Base-by-base conservation (phyloP, 2,888 invertebrate genomes). In the Parasteatoda lunata region DNA sequence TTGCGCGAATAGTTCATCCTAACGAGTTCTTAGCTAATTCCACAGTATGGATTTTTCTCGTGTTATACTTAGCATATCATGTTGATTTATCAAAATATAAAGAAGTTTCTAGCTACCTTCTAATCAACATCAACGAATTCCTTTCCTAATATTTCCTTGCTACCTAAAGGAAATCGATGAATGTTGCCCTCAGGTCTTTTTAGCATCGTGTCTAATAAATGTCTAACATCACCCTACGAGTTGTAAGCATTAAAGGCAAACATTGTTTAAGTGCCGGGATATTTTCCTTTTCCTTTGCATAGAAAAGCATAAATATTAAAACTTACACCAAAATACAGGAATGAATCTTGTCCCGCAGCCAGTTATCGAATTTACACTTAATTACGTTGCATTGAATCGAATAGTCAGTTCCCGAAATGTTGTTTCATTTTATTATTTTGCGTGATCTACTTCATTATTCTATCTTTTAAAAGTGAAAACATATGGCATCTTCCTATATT, bases 321-420 rank as follows among this genome's bases (percentile, higher is more conserved):
- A 11, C 66, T 5, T 49, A 5, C 48, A 51, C 30, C n/a, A 49
- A 30, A 30, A 5, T 52, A 30, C n/a, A 8, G 7, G 52, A 51
- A 48, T n/a, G 15, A 13, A 30, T 52, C 65, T 47, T 51, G 49
- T 48, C 51, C 52, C 13, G 15, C 51, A 45, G 68, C 65, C 66
- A 49, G 47, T 52, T 77, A 77, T 77, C 66, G 51, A 77, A 48
- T 66, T 48, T 51, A 49, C 65, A 48, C 68, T 73, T 73, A 77
- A 66, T 68, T 77, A 66, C 66, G n/a, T 51, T 47, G 9, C 68
- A 51, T 65, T 49, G 11, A 77, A 77, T 66, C 49, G 66, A 48
- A 68, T 51, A 47, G 45, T 77, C 30, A 6, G 49, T 77, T 45
- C 11, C 51, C 9, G 15, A 52, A 75, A 15, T n/a, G 30, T 11